Evolutionary conservation across 2,113 vertebrate species (phyloP).

Genomic region (Argyrosomus japonicus): DNA sequence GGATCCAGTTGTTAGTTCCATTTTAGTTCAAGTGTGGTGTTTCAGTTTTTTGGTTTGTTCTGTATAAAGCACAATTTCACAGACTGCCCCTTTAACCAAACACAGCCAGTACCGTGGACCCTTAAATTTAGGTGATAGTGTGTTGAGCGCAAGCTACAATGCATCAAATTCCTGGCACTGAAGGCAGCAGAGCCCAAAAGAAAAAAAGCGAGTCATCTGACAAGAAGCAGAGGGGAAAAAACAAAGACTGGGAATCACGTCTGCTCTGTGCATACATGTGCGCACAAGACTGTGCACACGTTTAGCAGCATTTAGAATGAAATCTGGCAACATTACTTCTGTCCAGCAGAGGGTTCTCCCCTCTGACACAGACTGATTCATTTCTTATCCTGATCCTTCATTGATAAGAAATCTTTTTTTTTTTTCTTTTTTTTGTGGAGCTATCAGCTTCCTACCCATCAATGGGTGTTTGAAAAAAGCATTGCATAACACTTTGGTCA

Average conservation of each 20-base stretch:
- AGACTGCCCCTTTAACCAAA: conserved; percentile 6
- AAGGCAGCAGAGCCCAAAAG: conserved; percentile 22
- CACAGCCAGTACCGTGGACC: neutral
- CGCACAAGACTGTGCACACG: conserved; percentile 28
- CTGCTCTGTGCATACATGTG: conserved; percentile 47
- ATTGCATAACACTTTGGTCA: conserved; percentile 85
- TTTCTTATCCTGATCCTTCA: conserved; percentile 78
- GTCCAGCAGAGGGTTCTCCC: conserved; percentile 61
- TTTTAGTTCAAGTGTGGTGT: neutral
- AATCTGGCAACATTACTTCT: conserved; percentile 59
- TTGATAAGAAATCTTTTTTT: conserved; percentile 69
- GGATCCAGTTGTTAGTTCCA: neutral
- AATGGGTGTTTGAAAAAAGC: conserved; percentile 68
- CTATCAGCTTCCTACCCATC: conserved; percentile 70
- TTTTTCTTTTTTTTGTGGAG: conserved; percentile 52
- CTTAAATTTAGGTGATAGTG: neutral
- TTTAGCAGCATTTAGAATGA: conserved; percentile 70
- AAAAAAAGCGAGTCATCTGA: conserved; percentile 1
- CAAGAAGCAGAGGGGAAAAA: conserved; percentile 10
- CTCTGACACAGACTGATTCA: conserved; percentile 71
- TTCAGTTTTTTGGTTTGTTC: neutral
- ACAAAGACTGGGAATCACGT: neutral
- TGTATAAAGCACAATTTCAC: neutral
- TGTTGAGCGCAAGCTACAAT: conserved; percentile 2
- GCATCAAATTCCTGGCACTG: conserved; percentile 9